Evolutionary conservation across 2,797 vertebrate species (phyloP).

Genomic region (Telmatherina bonti): DNA sequence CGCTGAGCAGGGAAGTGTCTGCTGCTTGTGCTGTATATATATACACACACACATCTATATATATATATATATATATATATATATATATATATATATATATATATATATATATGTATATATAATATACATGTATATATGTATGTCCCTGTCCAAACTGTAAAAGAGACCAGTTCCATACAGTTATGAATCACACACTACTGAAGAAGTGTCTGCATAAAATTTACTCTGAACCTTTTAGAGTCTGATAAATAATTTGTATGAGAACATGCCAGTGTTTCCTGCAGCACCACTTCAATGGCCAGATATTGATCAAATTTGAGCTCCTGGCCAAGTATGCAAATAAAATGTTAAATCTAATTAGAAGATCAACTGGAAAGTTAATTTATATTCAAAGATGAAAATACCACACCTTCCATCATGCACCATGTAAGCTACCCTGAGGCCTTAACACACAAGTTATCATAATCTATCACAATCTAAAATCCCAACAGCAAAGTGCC

Average conservation of each 20-base stretch:
- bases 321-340: not conserved
- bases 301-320: conserved; percentile 33
- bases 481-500: conserved; percentile 1
- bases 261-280: conserved; percentile 4
- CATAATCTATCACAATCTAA: conserved; percentile 9
- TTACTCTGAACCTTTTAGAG: not conserved
- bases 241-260: conserved; percentile 2
- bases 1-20: conserved; percentile 36
- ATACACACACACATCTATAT: too few relatives aligned
- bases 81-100: too few relatives aligned
- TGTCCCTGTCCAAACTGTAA: not conserved
- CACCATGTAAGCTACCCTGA: not conserved
- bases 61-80: too few relatives aligned
- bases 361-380: not conserved
- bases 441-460: conserved; percentile 13
- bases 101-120: too few relatives aligned
- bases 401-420: conserved; percentile 1
- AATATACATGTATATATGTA: too few relatives aligned
- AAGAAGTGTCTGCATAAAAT: not conserved
- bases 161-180: too few relatives aligned
- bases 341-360: not conserved
- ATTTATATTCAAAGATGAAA: conserved; percentile 1
- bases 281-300: not conserved
- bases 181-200: not conserved
- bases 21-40: conserved; percentile 37